Evolutionary conservation across 2,797 vertebrate species (phyloP).

Genomic region (Artibeus lituratus): DNA sequence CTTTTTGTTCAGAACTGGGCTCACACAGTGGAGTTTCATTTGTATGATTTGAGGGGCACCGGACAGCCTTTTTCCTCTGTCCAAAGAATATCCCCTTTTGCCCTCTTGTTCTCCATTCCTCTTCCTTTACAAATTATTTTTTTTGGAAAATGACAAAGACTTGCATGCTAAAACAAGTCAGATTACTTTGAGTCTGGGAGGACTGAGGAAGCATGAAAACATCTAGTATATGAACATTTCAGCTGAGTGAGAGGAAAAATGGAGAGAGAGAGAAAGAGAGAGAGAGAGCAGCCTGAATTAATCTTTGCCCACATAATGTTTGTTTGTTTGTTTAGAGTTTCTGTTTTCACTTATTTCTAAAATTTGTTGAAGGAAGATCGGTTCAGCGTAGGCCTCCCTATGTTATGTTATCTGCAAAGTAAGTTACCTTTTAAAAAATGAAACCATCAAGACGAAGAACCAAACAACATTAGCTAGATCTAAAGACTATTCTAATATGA

Average conservation of each 20-base stretch:
- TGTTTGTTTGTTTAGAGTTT: background rate
- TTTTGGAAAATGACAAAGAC: background rate
- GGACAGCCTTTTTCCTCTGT: background rate
- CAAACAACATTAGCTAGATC: background rate
- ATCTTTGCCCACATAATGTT: background rate
- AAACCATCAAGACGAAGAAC: background rate
- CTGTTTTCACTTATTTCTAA: conserved; percentile 26
- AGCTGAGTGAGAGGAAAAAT: background rate
- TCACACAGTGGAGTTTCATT: background rate
- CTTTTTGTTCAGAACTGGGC: background rate
- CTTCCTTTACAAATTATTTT: conserved; percentile 14
- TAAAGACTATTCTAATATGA: background rate
- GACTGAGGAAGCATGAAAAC: background rate
- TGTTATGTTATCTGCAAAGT: background rate
- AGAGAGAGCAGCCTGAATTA: background rate
- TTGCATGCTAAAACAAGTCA: conserved; percentile 27
- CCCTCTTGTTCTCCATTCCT: background rate
- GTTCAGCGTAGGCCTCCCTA: background rate
- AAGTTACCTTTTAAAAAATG: background rate
- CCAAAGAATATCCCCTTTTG: background rate
- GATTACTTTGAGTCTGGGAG: background rate
- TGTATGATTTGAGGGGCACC: background rate
- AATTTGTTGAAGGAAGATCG: background rate
- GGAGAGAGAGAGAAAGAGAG: background rate
- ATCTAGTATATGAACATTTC: background rate